phyloP scores from a whole-genome alignment of 64 coral and sea anemone genomes.

The Pocillopora damicornis region DNA sequence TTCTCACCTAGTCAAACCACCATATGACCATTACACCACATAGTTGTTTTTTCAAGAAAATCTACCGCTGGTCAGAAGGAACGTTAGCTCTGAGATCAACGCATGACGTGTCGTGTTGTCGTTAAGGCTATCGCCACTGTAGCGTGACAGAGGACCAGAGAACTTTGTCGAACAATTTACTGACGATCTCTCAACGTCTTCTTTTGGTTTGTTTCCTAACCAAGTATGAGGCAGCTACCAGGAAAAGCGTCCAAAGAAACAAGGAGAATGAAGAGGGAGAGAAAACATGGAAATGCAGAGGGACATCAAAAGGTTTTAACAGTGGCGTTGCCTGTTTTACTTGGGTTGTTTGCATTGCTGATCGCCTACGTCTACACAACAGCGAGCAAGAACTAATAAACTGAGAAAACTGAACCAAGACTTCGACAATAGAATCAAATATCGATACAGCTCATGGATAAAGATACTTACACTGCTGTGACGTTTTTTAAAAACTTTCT shows the following conservation, averaged over 20 bases:
- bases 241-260: conserved; percentile 84
- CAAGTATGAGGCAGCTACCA: conserved; percentile 76
- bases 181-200: not conserved
- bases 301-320: conserved; percentile 74
- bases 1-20: no score
- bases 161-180: not conserved
- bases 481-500: not conserved
- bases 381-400: conserved; percentile 54
- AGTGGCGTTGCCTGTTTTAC: conserved; percentile 67
- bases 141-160: not conserved
- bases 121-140: not conserved
- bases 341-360: conserved; percentile 75
- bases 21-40: no score
- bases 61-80: not conserved
- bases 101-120: conserved; percentile 15
- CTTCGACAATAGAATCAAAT: not conserved
- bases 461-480: not conserved
- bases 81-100: not conserved
- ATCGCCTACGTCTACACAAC: conserved; percentile 71
- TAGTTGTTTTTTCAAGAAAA: no score
- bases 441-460: conserved; percentile 5
- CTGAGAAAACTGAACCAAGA: conserved; percentile 17
- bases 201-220: not conserved
- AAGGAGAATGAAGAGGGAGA: conserved; percentile 78
- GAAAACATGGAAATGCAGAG: conserved; percentile 60